Evolutionary conservation across 1,140 invertebrate genomes (phyloP).

Genomic region (Sycophila sp.): DNA sequence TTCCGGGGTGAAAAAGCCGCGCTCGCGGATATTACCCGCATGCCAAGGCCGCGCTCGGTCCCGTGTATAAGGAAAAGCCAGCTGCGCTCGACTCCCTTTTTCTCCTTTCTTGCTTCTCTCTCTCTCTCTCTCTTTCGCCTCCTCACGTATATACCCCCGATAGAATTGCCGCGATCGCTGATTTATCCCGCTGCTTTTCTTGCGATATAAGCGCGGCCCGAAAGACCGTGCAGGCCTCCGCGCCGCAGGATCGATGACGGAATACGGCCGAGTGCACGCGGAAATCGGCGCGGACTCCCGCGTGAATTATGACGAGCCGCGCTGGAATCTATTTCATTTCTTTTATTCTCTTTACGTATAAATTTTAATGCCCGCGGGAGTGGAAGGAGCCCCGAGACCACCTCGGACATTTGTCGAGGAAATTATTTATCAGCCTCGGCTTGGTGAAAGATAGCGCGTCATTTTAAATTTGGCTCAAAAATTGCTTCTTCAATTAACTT

Average conservation of each 20-base stretch:
- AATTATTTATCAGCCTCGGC: not conserved
- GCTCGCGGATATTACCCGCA: slow-evolving; percentile 35
- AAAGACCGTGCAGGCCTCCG: slow-evolving; percentile 5
- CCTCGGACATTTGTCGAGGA: not conserved
- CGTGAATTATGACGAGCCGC: not conserved
- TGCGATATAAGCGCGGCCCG: slow-evolving; percentile 23
- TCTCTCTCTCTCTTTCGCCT: not conserved
- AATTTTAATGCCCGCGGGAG: slow-evolving; percentile 11
- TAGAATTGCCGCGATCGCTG: slow-evolving; percentile 28
- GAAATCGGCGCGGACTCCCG: not conserved
- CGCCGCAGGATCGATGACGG: slow-evolving; percentile 26
- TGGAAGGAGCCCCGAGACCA: not conserved
- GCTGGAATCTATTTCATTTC: not conserved
- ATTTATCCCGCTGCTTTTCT: slow-evolving; percentile 34
- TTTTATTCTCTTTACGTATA: not conserved
- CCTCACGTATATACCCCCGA: not conserved
- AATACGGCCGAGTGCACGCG: too few relatives aligned
- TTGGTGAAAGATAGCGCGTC: not conserved
- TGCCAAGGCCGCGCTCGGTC: not conserved
- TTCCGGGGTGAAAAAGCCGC: slow-evolving; percentile 34
- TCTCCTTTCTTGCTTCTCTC: not conserved
- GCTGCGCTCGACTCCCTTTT: slow-evolving; percentile 8
- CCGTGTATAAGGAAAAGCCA: slow-evolving; percentile 22
- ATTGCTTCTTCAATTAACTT: too few relatives aligned
- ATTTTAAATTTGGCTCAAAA: too few relatives aligned